Base-by-base conservation (phyloP, 92 coral and sea anemone species). In the Scolanthus callimorphus region DNA sequence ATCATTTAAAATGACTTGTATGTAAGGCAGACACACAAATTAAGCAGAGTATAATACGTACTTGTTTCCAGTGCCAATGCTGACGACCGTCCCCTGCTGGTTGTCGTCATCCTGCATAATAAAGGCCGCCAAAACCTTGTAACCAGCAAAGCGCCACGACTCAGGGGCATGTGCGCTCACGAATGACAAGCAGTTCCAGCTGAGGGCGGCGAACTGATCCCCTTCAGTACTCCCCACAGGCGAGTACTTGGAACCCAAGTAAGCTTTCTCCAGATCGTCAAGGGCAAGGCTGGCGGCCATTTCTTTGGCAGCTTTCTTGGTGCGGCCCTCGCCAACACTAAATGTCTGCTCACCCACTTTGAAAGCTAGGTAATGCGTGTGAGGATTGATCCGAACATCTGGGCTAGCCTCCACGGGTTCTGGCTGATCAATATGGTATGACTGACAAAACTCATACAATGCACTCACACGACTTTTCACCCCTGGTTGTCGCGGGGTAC, bases 61-160 rank as follows among this genome's bases (percentile, higher is more conserved):
- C 97, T 86, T 90, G 76, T 90, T 90, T 1, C 97, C 97, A 51
- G 97, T 90, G 44, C 95, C 97, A 29, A 90, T 63, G 66, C 97
- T 85, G 54, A 90, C 95, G 17, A 90, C 83, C 21, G 27, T 19
- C 0, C 80, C 71, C 4, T 67, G 68, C 4, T 77, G 83, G 41
- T 73, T 77, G 20, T 70, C 76, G 27, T 74, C 77, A 23, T 62
- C 73, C 71, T 90, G 78, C 83, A 85, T 50, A 56, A 90, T 75
- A 51, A 81, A 48, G 0, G 95, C 76, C 1, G 97, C 89, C 17
- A 89, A 11, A 11, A 89, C 74, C 52, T 89, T 89, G 63, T 85
- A 89, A 6, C 92, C 91, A 27, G 92, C 89, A 57, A 89, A 76
- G 24, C 85, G 70, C 89, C 89, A 85, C 0, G 72, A 80, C 8